Evolutionary conservation across 2,888 invertebrate genomes (phyloP).

Genomic region (Hoplodrina blanda): DNA sequence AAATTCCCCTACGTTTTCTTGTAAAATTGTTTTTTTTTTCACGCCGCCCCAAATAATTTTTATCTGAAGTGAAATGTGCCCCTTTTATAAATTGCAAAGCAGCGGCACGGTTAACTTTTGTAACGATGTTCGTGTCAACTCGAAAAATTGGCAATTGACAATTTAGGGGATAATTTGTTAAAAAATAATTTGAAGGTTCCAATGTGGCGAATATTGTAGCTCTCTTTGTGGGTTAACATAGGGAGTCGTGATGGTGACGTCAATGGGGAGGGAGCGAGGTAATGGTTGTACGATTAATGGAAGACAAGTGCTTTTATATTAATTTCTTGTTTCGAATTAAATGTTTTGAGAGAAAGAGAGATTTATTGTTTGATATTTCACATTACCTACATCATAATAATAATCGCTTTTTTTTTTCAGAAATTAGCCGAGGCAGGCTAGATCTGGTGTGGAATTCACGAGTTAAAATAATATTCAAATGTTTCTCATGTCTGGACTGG

Average conservation of each 20-base stretch:
- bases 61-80: conserved; percentile 64
- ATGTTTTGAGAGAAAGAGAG: not conserved
- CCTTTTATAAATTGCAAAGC: conserved; percentile 72
- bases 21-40: conserved; percentile 70
- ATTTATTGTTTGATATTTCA: not conserved
- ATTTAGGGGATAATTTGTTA: conserved; percentile 65
- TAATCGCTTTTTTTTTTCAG: too few relatives aligned
- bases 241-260: not conserved
- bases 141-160: conserved; percentile 74
- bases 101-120: conserved; percentile 72
- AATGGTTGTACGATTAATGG: not conserved
- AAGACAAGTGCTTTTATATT: not conserved
- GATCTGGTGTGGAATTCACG: too few relatives aligned
- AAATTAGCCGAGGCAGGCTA: too few relatives aligned
- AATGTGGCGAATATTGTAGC: conserved; percentile 29
- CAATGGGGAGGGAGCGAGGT: not conserved
- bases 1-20: conserved; percentile 66
- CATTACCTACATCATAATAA: too few relatives aligned
- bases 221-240: conserved; percentile 7
- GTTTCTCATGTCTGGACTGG: too few relatives aligned
- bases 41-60: conserved; percentile 44
- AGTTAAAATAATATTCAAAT: too few relatives aligned
- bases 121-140: conserved; percentile 69
- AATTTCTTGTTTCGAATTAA: too few relatives aligned
- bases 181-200: conserved; percentile 53